Conservation (phyloP, 2,888 invertebrate genomes). For the Scaptomyza flava region DNA sequence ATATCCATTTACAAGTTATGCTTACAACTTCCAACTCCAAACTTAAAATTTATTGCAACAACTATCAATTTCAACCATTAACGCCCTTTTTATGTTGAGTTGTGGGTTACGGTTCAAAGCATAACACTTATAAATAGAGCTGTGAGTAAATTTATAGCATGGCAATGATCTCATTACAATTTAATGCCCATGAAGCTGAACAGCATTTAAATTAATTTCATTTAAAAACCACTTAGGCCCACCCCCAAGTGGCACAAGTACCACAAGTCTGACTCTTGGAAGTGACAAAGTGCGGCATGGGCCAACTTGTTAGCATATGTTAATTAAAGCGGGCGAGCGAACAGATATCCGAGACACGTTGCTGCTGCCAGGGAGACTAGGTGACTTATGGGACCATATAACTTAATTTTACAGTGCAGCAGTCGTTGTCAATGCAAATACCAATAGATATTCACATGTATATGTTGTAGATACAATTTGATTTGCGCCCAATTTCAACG, state of each 20-base stretch:
- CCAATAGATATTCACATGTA: conserved; percentile 52
- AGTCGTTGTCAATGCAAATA: conserved; percentile 54
- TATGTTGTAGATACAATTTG: conserved; percentile 65
- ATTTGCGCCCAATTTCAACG: conserved; percentile 80
- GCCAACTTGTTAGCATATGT: conserved; percentile 80
- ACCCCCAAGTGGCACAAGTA: conserved; percentile 71
- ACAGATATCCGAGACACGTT: conserved; percentile 44
- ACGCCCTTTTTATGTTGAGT: conserved; percentile 51
- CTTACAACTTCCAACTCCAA: neutral
- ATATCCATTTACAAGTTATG: neutral
- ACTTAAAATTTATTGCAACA: conserved; percentile 6
- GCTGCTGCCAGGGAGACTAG: conserved; percentile 53
- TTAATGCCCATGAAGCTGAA: conserved; percentile 51
- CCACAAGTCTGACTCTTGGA: conserved; percentile 49
- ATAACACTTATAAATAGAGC: conserved; percentile 68
- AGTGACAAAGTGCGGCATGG: conserved; percentile 77
- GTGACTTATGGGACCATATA: conserved; percentile 72
- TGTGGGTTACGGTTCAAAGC: conserved; percentile 47
- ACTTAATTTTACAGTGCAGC: conserved; percentile 62
- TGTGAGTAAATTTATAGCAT: conserved; percentile 71
- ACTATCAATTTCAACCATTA: conserved; percentile 26
- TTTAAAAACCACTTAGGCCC: conserved; percentile 79
- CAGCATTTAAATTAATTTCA: conserved; percentile 77
- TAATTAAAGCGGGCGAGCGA: conserved; percentile 74
- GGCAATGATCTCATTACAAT: conserved; percentile 78